Conservation (phyloP, 2,888 invertebrate genomes). For the Apamea epomidion region DNA sequence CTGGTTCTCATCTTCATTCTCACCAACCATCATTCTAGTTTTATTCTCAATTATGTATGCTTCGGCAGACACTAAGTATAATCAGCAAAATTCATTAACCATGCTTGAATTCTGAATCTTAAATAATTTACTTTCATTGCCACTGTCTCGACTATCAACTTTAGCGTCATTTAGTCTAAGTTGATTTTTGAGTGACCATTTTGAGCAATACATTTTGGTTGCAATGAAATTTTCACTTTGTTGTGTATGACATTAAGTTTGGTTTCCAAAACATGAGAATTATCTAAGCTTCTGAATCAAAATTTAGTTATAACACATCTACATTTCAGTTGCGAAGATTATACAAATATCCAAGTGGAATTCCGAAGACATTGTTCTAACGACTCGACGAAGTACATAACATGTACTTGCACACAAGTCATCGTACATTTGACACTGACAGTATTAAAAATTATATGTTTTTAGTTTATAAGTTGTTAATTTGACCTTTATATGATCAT, state of each 20-base stretch:
- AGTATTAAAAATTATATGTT: slow-evolving; percentile 67
- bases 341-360: slow-evolving; percentile 57
- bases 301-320: slow-evolving; percentile 53
- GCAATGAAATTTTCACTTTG: neutral
- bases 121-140: slow-evolving; percentile 1
- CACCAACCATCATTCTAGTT: neutral
- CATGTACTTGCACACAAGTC: slow-evolving; percentile 68
- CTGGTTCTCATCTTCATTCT: neutral
- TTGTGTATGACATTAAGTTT: neutral
- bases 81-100: neutral
- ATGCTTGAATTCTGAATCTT: neutral
- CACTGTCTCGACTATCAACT: neutral
- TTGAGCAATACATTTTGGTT: neutral
- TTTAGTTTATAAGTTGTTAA: slow-evolving; percentile 29
- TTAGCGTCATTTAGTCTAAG: neutral
- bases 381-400: slow-evolving; percentile 62
- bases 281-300: neutral
- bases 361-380: slow-evolving; percentile 70
- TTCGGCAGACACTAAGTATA: neutral
- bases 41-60: neutral
- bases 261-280: neutral
- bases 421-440: slow-evolving; percentile 74
- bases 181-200: neutral
- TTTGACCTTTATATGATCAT: slow-evolving; percentile 7
- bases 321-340: slow-evolving; percentile 71